phyloP scores from a whole-genome alignment of 2,797 vertebrate species.

The Cercopithecus neglectus region DNA sequence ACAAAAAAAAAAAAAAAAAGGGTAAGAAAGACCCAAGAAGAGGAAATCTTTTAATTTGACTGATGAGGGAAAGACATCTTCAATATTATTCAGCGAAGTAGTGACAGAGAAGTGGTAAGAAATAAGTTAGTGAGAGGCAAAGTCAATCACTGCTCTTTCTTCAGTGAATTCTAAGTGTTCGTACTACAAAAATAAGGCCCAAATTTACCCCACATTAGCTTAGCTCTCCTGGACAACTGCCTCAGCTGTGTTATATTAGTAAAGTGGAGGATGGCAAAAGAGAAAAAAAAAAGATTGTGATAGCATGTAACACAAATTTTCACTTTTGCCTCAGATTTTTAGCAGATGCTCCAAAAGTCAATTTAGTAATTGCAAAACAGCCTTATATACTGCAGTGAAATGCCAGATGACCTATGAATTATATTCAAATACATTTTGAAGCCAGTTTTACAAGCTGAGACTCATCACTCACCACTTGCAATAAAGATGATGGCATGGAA shows the following conservation, averaged over 20 bases:
- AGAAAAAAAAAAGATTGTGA: neutral
- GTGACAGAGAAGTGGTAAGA: neutral
- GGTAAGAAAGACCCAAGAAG: rapidly evolving
- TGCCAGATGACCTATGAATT: neutral
- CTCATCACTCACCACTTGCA: neutral
- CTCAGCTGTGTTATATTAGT: neutral
- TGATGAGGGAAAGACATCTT: neutral
- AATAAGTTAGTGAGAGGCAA: neutral
- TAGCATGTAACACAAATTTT: neutral
- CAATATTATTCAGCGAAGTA: neutral
- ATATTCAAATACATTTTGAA: neutral
- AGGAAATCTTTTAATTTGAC: neutral
- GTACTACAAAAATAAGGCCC: neutral
- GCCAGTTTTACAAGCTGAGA: neutral
- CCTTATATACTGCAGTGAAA: neutral
- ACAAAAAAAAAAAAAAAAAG: neutral
- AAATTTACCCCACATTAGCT: neutral
- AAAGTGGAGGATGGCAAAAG: neutral
- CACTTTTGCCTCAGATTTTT: neutral
- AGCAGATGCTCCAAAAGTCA: neutral
- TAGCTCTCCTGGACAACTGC: neutral
- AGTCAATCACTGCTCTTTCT: neutral
- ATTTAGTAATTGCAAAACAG: neutral
- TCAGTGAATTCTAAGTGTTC: neutral
- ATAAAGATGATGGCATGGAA: neutral